These are phyloP conservation scores for Tychaedon coryphoeus DNA, from an alignment of 2,113 vertebrate genomes.

Conservation along the genomic window DNA sequence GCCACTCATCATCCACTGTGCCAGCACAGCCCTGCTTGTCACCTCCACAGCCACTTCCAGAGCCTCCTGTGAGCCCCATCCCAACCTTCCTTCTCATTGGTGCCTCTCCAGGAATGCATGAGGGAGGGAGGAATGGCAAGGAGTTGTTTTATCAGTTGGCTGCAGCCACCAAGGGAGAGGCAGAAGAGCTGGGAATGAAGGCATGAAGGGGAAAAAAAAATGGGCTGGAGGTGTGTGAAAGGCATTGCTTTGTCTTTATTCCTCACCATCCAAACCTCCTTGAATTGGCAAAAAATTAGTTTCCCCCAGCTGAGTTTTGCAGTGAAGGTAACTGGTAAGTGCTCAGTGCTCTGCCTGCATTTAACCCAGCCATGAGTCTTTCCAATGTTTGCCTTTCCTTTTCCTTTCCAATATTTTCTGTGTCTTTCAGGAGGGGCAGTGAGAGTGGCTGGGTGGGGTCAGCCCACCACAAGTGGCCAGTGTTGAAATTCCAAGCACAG, in stretches of 20 bases:
- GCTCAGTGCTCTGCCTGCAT: not conserved
- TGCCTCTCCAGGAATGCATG: not conserved
- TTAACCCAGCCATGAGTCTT: not conserved
- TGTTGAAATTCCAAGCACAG: not conserved
- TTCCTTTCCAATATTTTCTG: not conserved
- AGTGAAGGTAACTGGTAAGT: fast-evolving
- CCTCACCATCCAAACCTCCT: not conserved
- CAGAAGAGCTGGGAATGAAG: not conserved
- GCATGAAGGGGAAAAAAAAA: not conserved
- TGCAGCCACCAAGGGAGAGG: not conserved
- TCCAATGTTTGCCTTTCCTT: not conserved
- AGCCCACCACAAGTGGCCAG: not conserved
- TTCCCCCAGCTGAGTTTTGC: not conserved
- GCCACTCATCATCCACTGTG: too few species aligned
- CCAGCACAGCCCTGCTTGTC: fast-evolving
- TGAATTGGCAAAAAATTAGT: not conserved
- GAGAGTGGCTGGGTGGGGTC: not conserved
- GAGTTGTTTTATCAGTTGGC: not conserved
- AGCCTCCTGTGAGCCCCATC: too few species aligned
- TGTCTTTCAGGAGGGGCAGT: not conserved
- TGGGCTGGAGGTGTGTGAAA: too few species aligned
- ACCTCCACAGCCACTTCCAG: not conserved
- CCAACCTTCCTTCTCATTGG: not conserved
- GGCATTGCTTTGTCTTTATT: not conserved
- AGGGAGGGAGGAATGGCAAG: not conserved